These are phyloP conservation scores for Hexactinellida sp. DNA, from an alignment of 37 sponge, comb jelly and placozoan genomes.

Conservation along the genomic window DNA sequence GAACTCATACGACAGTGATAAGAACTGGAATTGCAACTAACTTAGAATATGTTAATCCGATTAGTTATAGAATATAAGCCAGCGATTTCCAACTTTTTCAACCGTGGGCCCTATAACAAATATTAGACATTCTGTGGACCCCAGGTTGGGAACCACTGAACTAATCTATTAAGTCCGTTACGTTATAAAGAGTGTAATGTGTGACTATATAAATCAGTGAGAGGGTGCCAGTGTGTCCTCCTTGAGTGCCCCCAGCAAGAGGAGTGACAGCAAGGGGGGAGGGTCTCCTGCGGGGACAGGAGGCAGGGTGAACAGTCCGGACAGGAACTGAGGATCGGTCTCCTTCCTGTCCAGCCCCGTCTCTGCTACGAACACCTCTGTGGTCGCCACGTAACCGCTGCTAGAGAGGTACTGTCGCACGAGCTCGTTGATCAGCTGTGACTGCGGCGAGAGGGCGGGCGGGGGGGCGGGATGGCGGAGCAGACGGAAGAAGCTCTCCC, in stretches of 20 bases:
- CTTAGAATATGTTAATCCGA: too few relatives aligned
- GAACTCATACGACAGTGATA: background rate
- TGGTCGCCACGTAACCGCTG: background rate
- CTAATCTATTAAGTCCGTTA: too few relatives aligned
- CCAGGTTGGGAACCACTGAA: too few relatives aligned
- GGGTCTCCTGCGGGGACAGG: background rate
- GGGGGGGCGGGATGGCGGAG: background rate
- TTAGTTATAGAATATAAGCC: too few relatives aligned
- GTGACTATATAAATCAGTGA: too few relatives aligned
- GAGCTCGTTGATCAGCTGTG: slow-evolving; percentile 8
- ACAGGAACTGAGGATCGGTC: background rate
- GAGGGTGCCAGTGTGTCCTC: background rate
- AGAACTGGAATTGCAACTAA: background rate
- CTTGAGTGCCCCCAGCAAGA: background rate
- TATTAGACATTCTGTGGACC: too few relatives aligned
- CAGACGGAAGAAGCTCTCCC: slow-evolving; percentile 9
- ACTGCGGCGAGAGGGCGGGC: background rate
- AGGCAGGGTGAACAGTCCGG: background rate
- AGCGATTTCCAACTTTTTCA: too few relatives aligned
- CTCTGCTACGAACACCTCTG: background rate
- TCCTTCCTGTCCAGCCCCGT: background rate
- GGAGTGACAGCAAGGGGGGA: background rate
- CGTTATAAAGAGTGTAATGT: too few relatives aligned
- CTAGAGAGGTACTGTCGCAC: background rate
- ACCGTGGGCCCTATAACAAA: too few relatives aligned